Evolutionary conservation across 2,113 vertebrate species (phyloP).

Genomic region (Dendrocopos noguchii): DNA sequence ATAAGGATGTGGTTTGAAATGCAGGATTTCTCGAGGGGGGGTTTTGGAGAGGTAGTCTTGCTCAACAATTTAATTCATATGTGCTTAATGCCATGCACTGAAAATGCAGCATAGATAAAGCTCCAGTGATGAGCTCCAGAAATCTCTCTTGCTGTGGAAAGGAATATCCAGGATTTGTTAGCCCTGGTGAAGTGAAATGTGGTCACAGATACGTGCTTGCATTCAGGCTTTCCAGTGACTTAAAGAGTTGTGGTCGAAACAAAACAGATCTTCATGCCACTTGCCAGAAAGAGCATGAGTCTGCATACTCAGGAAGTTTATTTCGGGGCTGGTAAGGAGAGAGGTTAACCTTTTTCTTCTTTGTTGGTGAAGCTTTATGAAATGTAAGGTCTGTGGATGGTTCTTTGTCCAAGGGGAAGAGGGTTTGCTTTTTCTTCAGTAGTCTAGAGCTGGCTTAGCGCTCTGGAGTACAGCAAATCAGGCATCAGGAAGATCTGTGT

Average conservation of each 20-base stretch:
- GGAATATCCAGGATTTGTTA: not conserved
- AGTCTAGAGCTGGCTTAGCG: not conserved
- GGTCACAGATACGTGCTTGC: not conserved
- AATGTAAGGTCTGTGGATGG: not conserved
- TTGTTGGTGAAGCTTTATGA: not conserved
- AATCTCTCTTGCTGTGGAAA: not conserved
- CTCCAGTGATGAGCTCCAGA: not conserved
- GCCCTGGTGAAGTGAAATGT: not conserved
- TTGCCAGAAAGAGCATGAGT: fast-evolving
- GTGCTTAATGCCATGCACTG: not conserved
- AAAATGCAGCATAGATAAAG: not conserved
- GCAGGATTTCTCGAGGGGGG: not conserved
- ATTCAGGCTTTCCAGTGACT: not conserved
- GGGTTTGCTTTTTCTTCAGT: not conserved
- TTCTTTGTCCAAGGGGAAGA: not conserved
- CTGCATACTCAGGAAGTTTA: not conserved
- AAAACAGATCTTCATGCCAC: not conserved
- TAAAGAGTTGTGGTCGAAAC: not conserved
- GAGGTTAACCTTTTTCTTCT: not conserved
- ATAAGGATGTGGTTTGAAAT: slow-evolving; percentile 63
- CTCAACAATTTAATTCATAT: slow-evolving; percentile 12
- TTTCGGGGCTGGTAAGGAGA: not conserved
- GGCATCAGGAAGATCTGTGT: not conserved
- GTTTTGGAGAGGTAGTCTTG: slow-evolving; percentile 2
- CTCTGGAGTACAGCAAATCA: not conserved